Evolutionary conservation across 2,113 vertebrate genomes (phyloP), one percentile per base, ranked within the genome.

Genomic region (Hydrochoerus hydrochaeris): DNA sequence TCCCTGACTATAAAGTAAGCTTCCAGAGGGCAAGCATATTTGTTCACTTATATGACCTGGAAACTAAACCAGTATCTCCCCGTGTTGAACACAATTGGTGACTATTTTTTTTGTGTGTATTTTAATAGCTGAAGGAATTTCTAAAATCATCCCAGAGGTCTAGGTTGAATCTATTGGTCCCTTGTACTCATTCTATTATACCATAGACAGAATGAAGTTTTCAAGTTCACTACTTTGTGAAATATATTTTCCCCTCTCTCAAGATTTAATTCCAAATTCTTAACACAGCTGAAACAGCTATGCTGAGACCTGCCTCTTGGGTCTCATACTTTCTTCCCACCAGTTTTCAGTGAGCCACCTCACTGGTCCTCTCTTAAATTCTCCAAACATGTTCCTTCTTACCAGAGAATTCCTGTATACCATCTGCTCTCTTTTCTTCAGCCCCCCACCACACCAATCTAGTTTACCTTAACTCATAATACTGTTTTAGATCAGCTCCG

Each of bases 51-150:
- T 35, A 38, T n/a, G 60, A 1, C 17, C 8, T 4, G 41, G 38
- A 11, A 91, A 54, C 54, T 75, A 87, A 86, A 78, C 82, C 2
- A 93, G 32, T 80, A 65, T 17, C 28, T 73, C 49, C 8, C 44
- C 22, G 19, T 57, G 44, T 22, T 92, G n/a, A 95, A 65, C 11
- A 73, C 6, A 67, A 83, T 1, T 17, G 3, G 19, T 82, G 24
- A 69, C 14, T 88, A 87, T 28, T 35, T n/a, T 90, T 94, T 32
- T 52, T 52, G 11, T 90, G n/a, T 78, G 13, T 57, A 58, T 60
- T 86, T 77, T 62, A 94, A 85, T 57, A 88, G 49, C 24, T 92
- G 24, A 80, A 69, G 71, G 57, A 62, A 82, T 75, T 62, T 92
- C 62, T 5, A 32, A 83, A 81, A 94, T 58, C 7, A 44, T 57